Evolutionary conservation across 2,888 invertebrate genomes (phyloP).

Genomic region (Stictocephala bisonia): DNA sequence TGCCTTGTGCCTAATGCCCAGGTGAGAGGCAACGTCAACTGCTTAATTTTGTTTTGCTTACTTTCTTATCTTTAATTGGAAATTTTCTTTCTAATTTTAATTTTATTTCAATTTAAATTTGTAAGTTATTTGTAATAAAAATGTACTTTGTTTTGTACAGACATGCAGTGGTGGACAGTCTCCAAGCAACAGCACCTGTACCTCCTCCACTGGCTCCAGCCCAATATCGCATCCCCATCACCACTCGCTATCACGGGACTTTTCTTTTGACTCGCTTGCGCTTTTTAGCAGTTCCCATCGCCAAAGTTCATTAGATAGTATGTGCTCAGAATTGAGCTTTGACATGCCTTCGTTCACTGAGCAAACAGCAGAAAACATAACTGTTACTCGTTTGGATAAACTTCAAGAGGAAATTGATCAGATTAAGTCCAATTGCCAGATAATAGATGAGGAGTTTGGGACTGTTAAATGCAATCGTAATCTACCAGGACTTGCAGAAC

Average conservation of each 20-base stretch:
- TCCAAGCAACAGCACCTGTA: slow-evolving; percentile 26
- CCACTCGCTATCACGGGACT: slow-evolving; percentile 52
- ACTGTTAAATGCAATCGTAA: slow-evolving; percentile 59
- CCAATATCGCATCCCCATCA: slow-evolving; percentile 56
- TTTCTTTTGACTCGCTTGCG: slow-evolving; percentile 55
- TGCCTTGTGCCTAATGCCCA: background rate
- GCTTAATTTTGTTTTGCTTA: too few species aligned
- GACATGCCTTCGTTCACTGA: slow-evolving; percentile 55
- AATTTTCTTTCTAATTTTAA: too few species aligned
- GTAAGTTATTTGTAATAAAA: too few species aligned
- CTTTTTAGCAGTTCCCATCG: slow-evolving; percentile 51
- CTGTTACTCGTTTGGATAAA: slow-evolving; percentile 58
- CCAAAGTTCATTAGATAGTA: slow-evolving; percentile 60
- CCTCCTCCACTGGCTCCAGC: slow-evolving; percentile 32
- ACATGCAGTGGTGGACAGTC: background rate
- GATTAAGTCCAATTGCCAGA: slow-evolving; percentile 60
- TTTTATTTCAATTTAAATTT: too few species aligned
- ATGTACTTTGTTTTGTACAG: too few species aligned
- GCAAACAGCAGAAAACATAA: slow-evolving; percentile 53
- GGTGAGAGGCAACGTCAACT: too few species aligned
- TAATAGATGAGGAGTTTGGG: slow-evolving; percentile 60
- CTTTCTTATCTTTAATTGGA: too few species aligned
- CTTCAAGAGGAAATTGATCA: slow-evolving; percentile 59
- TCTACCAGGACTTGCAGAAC: slow-evolving; percentile 59
- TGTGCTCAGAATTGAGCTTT: slow-evolving; percentile 60